Conservation (phyloP, 2,888 invertebrate species). For the Spisula solida region DNA sequence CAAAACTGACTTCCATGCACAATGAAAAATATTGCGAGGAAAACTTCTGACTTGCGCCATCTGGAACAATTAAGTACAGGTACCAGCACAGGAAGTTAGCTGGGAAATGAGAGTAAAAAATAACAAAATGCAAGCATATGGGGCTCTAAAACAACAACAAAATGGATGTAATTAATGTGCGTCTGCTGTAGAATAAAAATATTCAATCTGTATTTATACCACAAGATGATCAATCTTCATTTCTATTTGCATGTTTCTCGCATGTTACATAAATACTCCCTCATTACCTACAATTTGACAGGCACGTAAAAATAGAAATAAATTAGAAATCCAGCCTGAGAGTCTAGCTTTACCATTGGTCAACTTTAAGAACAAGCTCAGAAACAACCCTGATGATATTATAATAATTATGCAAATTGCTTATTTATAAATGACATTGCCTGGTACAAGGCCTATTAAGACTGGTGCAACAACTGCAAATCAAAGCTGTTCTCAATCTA, state of each 20-base stretch:
- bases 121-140: constrained; percentile 18
- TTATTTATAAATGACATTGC: too few relatives aligned
- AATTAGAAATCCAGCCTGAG: too few relatives aligned
- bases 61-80: neutral
- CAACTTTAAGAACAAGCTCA: too few relatives aligned
- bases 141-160: constrained; percentile 18
- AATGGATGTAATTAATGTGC: constrained; percentile 4
- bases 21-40: constrained; percentile 3
- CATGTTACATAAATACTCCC: neutral
- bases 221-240: constrained; percentile 1
- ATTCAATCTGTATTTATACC: neutral
- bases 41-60: neutral
- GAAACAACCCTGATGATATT: too few relatives aligned
- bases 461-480: too few relatives aligned
- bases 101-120: constrained; percentile 5
- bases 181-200: neutral
- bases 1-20: neutral
- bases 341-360: too few relatives aligned
- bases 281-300: too few relatives aligned
- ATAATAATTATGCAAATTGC: too few relatives aligned
- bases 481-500: too few relatives aligned
- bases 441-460: too few relatives aligned
- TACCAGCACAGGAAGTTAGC: constrained; percentile 7
- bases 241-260: neutral
- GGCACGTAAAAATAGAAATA: too few relatives aligned